Evolutionary conservation across 2,888 invertebrate genomes (phyloP), one percentile per base, ranked within the genome.

Genomic region (Polydrusus tereticollis): DNA sequence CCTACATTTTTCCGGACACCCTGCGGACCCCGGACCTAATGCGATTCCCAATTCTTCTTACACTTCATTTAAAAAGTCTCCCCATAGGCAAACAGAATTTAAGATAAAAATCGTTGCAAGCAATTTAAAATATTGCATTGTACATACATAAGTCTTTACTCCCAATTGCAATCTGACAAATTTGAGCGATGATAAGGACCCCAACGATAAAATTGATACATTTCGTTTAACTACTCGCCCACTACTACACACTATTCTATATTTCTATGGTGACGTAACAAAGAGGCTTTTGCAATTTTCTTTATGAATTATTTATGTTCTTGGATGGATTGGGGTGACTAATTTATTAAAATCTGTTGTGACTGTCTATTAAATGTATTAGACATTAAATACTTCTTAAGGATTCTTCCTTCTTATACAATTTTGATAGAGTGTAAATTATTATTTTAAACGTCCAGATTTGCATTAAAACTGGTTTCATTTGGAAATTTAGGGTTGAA

Each of bases 131-230:
- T 64, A 63, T 69, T 63, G 69, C 38, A 47, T 55, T 55, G 21
- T 47, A n/a, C n/a, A n/a, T n/a, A n/a, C n/a, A 6, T 41, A 20
- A 12, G 38, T 16, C 20, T 38, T 38, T 50, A 52, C 16, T 29
- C 14, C 52, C 47, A 67, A 59, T 62, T 38, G 64, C 52, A 66
- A 71, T 66, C 71, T 71, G 71, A 71, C 71, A 71, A 71, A 71
- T 71, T 71, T 66, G 66, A 66, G 43, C 26, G 71, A 65, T 65
- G 70, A 71, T 71, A 71, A 71, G 70, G 18, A 45, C 59, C 20
- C 43, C 58, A 21, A 55, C 67, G 60, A 36, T 33, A 43, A 36
- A 62, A 62, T 69, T 69, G 68, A 69, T 60, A 59, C 60, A 45
- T 62, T 62, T 50, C 55, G n/a, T 29, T 45, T 21, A 59, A 57